phyloP scores from a whole-genome alignment of 2,113 vertebrate species.

The Otocyon megalotis region DNA sequence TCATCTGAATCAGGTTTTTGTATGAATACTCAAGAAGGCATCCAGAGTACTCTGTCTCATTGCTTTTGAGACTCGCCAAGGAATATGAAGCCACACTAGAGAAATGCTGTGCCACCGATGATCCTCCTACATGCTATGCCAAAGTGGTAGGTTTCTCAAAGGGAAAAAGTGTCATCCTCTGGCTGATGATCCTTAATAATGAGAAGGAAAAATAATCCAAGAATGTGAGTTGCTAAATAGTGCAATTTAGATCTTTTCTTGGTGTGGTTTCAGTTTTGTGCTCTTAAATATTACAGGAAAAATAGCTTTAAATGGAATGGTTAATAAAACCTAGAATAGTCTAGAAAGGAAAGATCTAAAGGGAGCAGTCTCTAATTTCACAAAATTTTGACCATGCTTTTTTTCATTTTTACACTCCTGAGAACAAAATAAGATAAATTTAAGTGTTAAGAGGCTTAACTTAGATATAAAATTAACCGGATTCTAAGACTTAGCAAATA shows the following conservation, averaged over 20 bases:
- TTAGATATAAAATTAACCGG: not conserved
- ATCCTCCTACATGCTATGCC: slow-evolving; percentile 73
- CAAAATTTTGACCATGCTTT: not conserved
- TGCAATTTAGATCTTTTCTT: not conserved
- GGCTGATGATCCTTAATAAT: not conserved
- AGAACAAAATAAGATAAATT: slow-evolving; percentile 23
- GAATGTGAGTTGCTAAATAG: not conserved
- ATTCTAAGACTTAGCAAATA: not conserved
- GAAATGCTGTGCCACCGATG: slow-evolving; percentile 85
- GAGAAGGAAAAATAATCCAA: not conserved
- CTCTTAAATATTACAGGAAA: slow-evolving; percentile 29
- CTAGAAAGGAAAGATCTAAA: not conserved
- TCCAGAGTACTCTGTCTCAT: not conserved
- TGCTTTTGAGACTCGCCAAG: slow-evolving; percentile 76
- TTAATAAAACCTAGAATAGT: not conserved
- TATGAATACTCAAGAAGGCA: slow-evolving; percentile 83
- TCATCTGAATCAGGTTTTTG: slow-evolving; percentile 81
- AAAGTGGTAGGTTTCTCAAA: slow-evolving; percentile 81
- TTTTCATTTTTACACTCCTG: not conserved
- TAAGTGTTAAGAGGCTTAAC: not conserved
- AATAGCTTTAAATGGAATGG: not conserved
- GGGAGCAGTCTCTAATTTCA: not conserved
- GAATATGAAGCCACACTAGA: slow-evolving; percentile 82
- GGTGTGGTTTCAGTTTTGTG: not conserved
- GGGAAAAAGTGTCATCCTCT: not conserved